These are phyloP conservation scores for Bombus waltoni DNA, from an alignment of 1,140 invertebrate genomes.

Conservation along the genomic window DNA sequence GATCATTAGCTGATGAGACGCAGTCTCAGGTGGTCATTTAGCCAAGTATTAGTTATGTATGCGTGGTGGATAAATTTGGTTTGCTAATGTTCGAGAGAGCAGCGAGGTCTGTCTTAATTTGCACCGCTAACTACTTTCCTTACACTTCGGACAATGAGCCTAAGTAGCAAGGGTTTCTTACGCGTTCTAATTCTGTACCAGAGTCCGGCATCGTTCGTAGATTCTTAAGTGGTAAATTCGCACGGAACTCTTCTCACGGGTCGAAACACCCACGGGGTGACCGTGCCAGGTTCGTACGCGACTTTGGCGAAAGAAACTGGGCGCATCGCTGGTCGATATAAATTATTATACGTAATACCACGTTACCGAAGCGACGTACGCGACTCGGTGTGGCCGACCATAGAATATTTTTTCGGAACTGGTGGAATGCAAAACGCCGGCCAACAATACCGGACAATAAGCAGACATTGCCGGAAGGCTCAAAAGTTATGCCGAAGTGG, in stretches of 20 bases:
- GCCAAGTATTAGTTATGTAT: conserved; percentile 8
- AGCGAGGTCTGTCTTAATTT: not conserved
- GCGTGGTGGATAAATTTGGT: not conserved
- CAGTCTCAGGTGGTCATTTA: not conserved
- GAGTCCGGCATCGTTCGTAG: too few relatives aligned
- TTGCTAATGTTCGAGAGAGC: not conserved
- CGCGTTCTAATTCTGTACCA: not conserved
- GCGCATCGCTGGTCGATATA: conserved; percentile 35
- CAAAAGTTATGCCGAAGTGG: conserved; percentile 65
- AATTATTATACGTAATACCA: conserved; percentile 38
- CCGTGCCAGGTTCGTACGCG: not conserved
- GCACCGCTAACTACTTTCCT: not conserved
- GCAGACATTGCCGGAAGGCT: conserved; percentile 56
- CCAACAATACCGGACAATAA: conserved; percentile 56
- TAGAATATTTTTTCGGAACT: conserved; percentile 28
- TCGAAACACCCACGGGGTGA: not conserved
- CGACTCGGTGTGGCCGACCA: not conserved
- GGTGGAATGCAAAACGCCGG: conserved; percentile 34
- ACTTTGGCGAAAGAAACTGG: not conserved
- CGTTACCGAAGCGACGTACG: not conserved
- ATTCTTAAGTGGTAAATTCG: not conserved
- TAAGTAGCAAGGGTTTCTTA: not conserved
- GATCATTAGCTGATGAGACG: conserved; percentile 7
- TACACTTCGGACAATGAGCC: not conserved
- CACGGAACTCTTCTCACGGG: not conserved